These are phyloP conservation scores for Chrysodeixis includens DNA, from an alignment of 2,888 invertebrate genomes.

Conservation along the genomic window DNA sequence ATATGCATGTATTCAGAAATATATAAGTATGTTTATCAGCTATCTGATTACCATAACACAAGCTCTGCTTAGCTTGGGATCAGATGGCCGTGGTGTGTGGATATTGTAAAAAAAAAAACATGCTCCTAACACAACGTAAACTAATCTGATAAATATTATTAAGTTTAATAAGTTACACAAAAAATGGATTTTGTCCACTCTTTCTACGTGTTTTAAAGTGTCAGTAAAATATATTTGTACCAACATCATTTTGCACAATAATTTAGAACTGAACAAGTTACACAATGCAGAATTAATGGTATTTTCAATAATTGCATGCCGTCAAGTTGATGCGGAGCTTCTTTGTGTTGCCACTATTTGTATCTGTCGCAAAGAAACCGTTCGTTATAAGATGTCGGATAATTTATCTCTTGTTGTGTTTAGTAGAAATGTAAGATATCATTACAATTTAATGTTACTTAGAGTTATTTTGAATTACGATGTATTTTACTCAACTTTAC, in stretches of 20 bases:
- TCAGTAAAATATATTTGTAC: background rate
- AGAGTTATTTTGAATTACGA: background rate
- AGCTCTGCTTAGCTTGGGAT: too few species aligned
- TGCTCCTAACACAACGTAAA: too few species aligned
- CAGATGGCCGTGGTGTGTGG: too few species aligned
- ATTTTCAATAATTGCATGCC: constrained; percentile 20
- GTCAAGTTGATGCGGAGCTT: constrained; percentile 11
- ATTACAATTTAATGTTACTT: background rate
- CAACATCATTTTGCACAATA: background rate
- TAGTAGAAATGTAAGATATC: background rate
- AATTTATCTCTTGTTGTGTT: constrained; percentile 1
- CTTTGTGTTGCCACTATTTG: constrained; percentile 6
- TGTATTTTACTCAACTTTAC: too few species aligned
- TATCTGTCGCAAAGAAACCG: constrained; percentile 9
- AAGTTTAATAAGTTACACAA: too few species aligned
- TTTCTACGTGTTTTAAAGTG: too few species aligned
- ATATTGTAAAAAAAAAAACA: too few species aligned
- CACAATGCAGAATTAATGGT: constrained; percentile 13
- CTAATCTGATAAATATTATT: too few species aligned
- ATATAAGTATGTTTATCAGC: too few species aligned
- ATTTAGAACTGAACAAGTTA: background rate
- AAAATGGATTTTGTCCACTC: too few species aligned
- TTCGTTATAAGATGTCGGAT: background rate
- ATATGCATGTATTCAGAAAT: too few species aligned
- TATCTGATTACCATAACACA: too few species aligned